Conservation (phyloP, 1,140 invertebrate genomes). For the Drosophila kurseongensis region DNA sequence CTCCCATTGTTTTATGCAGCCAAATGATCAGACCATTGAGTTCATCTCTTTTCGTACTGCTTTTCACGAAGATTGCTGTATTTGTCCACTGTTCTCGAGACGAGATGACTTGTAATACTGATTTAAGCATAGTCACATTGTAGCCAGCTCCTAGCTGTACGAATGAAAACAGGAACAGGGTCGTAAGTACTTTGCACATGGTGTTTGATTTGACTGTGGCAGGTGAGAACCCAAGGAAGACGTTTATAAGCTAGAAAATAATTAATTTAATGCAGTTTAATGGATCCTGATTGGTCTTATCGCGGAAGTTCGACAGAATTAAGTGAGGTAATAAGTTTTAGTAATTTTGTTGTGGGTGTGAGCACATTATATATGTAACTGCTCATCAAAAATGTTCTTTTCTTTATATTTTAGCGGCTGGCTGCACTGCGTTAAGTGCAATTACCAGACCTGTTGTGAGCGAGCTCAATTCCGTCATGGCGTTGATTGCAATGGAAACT, state of each 20-base stretch:
- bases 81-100: conserved; percentile 35
- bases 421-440: conserved; percentile 90
- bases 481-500: conserved; percentile 86
- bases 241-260: conserved; percentile 17
- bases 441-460: conserved; percentile 91
- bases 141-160: neutral
- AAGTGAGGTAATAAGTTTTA: neutral
- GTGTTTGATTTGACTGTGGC: conserved; percentile 4
- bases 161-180: conserved; percentile 5
- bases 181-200: conserved; percentile 9
- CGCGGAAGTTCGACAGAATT: neutral
- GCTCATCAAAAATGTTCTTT: neutral
- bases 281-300: conserved; percentile 52
- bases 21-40: conserved; percentile 36
- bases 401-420: conserved; percentile 86
- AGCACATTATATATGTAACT: neutral
- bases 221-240: neutral
- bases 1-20: conserved; percentile 45
- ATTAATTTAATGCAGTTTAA: conserved; percentile 57
- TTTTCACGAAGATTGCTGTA: conserved; percentile 52
- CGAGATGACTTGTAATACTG: conserved; percentile 6
- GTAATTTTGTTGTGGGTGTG: neutral
- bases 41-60: neutral
- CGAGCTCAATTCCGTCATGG: conserved; percentile 90
- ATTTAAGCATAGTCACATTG: conserved; percentile 45